Conservation (phyloP, 35 echinoderm and acorn worm species). For the Anneissia japonica region DNA sequence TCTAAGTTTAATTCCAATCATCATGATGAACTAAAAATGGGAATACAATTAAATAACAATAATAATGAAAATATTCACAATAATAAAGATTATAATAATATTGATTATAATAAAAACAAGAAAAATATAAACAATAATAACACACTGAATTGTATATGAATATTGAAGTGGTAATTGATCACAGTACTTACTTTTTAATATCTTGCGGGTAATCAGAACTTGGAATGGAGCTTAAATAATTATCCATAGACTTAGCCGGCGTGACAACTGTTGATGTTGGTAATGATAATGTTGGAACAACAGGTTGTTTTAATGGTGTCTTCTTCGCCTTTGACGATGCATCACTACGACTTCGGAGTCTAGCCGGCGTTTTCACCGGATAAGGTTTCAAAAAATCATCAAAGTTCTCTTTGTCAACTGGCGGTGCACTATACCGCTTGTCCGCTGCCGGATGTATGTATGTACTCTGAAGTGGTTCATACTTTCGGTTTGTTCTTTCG, state of each 20-base stretch:
- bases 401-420: not conserved
- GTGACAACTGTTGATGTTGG: slow-evolving; percentile 47
- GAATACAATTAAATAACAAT: too few species aligned
- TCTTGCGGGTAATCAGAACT: slow-evolving; percentile 22
- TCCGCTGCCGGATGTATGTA: not conserved
- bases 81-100: too few species aligned
- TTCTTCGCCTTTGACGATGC: slow-evolving; percentile 16
- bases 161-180: too few species aligned
- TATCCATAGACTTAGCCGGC: slow-evolving; percentile 58
- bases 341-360: not conserved
- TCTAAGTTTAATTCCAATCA: too few species aligned
- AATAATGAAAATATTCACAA: too few species aligned
- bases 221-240: slow-evolving; percentile 28
- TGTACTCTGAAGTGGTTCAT: not conserved
- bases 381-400: not conserved
- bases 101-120: too few species aligned
- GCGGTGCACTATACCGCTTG: not conserved
- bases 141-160: too few species aligned
- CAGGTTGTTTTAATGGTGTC: slow-evolving; percentile 50
- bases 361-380: not conserved
- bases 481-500: not conserved
- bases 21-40: too few species aligned
- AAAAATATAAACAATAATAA: too few species aligned
- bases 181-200: slow-evolving; percentile 83
- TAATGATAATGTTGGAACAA: slow-evolving; percentile 83